Base-by-base conservation (phyloP, 2,888 invertebrate species). In the Tetrapedia diversipes region DNA sequence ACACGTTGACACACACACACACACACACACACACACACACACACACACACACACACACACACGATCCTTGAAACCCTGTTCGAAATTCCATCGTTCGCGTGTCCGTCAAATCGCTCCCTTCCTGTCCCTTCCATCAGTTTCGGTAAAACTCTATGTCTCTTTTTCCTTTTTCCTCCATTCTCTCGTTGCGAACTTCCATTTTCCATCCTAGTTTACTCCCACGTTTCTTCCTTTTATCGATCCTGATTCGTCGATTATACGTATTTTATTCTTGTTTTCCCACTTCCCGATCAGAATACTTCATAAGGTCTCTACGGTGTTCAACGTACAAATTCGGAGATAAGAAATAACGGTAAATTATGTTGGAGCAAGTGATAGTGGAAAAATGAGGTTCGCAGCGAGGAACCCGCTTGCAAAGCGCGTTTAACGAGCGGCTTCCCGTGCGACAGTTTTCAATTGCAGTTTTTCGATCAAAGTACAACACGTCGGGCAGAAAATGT, bases 21-120 rank as follows among this genome's bases (percentile, higher is more conserved):
- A n/a, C n/a, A n/a, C n/a, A n/a, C n/a, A n/a, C n/a, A n/a, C n/a
- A n/a, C n/a, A n/a, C n/a, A n/a, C n/a, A n/a, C n/a, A n/a, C n/a
- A n/a, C n/a, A n/a, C n/a, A n/a, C n/a, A n/a, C n/a, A n/a, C n/a
- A n/a, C n/a, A n/a, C n/a, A n/a, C n/a, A n/a, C n/a, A n/a, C 61
- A 67, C 54, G 65, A 67, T 66, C 41, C 57, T 37, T 57, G 11
- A 75, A 53, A 70, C 27, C 27, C 19, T 22, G 51, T 43, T 32
- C 16, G 43, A 56, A 39, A 54, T 51, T 59, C 69, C 64, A 54
- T 14, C 39, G 34, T 77, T 75, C 60, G 76, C 37, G 66, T 45
- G 22, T 54, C 54, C 53, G 47, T 49, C 49, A 4, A n/a, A 69
- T 64, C 61, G 63, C 34, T 71, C 22, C 54, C 37, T 57, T 54